Percentiles rank a stretch among this genome's conserved stretches.
These are phyloP conservation scores for Hirtodrosophila confusa DNA, from an alignment of 2,888 invertebrate species.

Conservation along the genomic window DNA sequence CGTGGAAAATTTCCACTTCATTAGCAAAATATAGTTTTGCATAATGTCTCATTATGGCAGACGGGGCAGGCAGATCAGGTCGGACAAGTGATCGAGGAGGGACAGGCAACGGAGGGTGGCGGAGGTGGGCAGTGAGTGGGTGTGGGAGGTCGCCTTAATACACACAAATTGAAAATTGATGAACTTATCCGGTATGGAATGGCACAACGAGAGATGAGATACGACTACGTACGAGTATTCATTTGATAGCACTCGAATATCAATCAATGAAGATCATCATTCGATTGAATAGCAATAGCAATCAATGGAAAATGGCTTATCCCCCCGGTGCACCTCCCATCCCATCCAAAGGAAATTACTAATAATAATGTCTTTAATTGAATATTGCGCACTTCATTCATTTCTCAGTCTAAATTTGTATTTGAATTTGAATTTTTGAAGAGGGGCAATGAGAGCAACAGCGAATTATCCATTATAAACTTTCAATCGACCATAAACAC, in stretches of 20 bases:
- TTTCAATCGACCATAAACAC: conserved; percentile 82
- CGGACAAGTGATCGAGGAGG: conserved; percentile 19
- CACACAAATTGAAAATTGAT: conserved; percentile 82
- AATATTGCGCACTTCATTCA: conserved; percentile 81
- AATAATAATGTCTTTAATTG: conserved; percentile 81
- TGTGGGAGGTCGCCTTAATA: conserved; percentile 68
- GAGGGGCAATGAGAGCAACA: conserved; percentile 42
- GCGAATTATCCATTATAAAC: conserved; percentile 77
- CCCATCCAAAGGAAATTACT: conserved; percentile 73
- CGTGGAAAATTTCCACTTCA: conserved; percentile 70
- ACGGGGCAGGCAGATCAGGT: conserved; percentile 28
- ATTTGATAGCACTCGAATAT: conserved; percentile 38
- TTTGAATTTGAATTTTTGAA: conserved; percentile 32
- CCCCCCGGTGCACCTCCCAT: neutral
- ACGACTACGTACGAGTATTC: neutral
- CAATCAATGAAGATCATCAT: conserved; percentile 46
- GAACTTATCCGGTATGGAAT: conserved; percentile 80
- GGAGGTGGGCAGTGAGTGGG: conserved; percentile 2
- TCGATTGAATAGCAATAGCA: conserved; percentile 21
- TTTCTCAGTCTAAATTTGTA: conserved; percentile 37
- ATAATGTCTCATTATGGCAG: conserved; percentile 78
- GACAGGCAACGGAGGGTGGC: neutral
- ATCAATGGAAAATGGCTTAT: conserved; percentile 35
- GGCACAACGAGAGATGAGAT: conserved; percentile 7
- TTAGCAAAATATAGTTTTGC: conserved; percentile 76